phyloP scores from a whole-genome alignment of 2,797 vertebrate genomes.

The Halcyon badia region DNA sequence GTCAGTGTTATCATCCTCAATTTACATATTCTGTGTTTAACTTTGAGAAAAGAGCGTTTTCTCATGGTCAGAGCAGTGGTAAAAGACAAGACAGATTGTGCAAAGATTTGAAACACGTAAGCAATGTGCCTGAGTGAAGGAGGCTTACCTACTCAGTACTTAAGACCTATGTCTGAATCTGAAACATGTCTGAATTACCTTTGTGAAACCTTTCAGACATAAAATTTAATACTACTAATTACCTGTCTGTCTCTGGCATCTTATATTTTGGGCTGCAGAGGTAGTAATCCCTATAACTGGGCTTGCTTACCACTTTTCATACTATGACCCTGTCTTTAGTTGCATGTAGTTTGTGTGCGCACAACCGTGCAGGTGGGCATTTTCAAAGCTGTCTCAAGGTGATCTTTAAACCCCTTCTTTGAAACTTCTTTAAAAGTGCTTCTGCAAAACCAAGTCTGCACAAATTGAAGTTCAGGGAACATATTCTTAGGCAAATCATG shows the following conservation, averaged over 20 bases:
- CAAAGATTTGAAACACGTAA: not conserved
- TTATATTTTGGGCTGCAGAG: not conserved
- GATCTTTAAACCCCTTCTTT: not conserved
- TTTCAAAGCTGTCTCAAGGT: not conserved
- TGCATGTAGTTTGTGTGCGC: not conserved
- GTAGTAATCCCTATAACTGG: not conserved
- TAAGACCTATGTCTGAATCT: not conserved
- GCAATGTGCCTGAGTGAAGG: not conserved
- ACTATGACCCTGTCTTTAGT: not conserved
- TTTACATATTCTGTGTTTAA: not conserved
- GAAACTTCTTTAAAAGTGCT: not conserved
- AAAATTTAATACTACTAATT: not conserved
- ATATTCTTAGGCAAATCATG: not conserved
- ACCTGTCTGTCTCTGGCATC: not conserved
- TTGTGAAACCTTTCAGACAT: not conserved
- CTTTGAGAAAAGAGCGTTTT: slow-evolving; percentile 1
- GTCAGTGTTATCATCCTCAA: not conserved
- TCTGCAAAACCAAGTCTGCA: not conserved
- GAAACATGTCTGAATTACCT: not conserved
- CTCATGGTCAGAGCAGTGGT: not conserved
- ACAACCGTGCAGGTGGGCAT: not conserved
- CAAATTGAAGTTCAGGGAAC: not conserved
- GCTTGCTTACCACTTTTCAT: not conserved
- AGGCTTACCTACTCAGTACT: not conserved
- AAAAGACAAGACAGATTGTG: not conserved